Base-by-base conservation (phyloP, 1,140 invertebrate genomes). In the Lepidurus apus region DNA sequence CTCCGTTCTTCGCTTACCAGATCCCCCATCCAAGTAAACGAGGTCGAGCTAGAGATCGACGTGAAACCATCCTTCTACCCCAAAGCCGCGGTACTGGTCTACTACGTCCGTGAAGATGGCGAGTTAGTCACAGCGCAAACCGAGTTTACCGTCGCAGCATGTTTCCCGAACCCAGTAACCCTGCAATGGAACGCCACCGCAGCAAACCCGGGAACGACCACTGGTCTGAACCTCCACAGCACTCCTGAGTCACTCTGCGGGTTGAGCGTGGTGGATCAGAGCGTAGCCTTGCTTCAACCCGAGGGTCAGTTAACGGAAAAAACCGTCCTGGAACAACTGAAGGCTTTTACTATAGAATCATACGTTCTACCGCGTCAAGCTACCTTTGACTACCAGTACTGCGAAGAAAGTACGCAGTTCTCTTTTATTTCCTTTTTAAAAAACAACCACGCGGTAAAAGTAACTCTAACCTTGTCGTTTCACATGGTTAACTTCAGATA, bases 321-420 rank as follows among this genome's bases (percentile, higher is more conserved):
- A 42, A 75, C 11, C 9, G 17, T 75, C 1, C 26, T 75, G 8
- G 74, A 21, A 21, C 10, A 75, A 26, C n/a, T 75, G 13, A 17
- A 13, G 10, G n/a, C 42, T 75, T 75, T 43, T 26, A 9, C 3
- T 11, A 75, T 75, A 8, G 43, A 75, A 17, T 7, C 34, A 1
- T 75, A 21, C n/a, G 1, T 17, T n/a, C 2, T 26, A 8, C 74
- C 74, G n/a, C 21, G 74, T 8, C 74, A 75, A 75, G 7, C 8
- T n/a, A 75, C 74, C 2, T n/a, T 24, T 8, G 74, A 75, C 42
- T 75, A 75, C 26, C 17, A 13, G 21, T 75, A 75, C 74, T 75
- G 74, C 7, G 10, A 13, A 34, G 26, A 21, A 44, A 75, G 53
- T 65, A 65, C 7, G 53, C 8, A 10, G 81, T 83, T 21, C 84